phyloP scores from a whole-genome alignment of 2,888 invertebrate species.

The Caenorhabditis sp. region DNA sequence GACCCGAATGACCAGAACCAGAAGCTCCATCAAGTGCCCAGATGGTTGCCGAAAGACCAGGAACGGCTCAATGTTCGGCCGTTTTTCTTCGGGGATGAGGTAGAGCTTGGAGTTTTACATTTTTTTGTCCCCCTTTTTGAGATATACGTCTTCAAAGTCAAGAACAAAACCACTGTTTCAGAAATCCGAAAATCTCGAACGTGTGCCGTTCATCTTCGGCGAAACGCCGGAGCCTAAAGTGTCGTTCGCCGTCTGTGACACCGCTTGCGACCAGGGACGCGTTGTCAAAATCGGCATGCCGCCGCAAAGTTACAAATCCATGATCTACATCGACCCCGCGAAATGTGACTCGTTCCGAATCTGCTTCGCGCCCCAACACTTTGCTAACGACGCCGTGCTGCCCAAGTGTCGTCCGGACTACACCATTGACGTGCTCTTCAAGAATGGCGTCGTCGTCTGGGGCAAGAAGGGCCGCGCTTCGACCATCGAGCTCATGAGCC shows the following conservation, averaged over 20 bases:
- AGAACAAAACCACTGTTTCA: conserved; percentile 5
- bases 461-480: conserved; percentile 34
- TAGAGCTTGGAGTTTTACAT: background rate
- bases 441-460: conserved; percentile 27
- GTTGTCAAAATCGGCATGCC: conserved; percentile 30
- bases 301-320: background rate
- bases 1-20: too few relatives aligned
- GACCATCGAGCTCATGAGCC: conserved; percentile 26
- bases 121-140: too few relatives aligned
- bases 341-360: conserved; percentile 26
- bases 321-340: conserved; percentile 12
- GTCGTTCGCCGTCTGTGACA: background rate
- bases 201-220: conserved; percentile 20
- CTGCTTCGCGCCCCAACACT: conserved; percentile 3
- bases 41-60: conserved; percentile 24
- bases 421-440: conserved; percentile 28
- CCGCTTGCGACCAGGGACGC: conserved; percentile 21
- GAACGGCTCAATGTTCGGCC: background rate
- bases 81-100: conserved; percentile 14
- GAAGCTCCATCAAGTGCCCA: conserved; percentile 18
- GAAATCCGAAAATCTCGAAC: conserved; percentile 19
- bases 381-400: background rate
- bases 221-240: too few relatives aligned
- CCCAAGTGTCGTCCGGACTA: conserved; percentile 3
- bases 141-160: too few relatives aligned